Percentiles rank a stretch among this genome's conserved stretches.
These are phyloP conservation scores for Capromys pilorides DNA, from an alignment of 2,797 vertebrate species.

Conservation along the genomic window DNA sequence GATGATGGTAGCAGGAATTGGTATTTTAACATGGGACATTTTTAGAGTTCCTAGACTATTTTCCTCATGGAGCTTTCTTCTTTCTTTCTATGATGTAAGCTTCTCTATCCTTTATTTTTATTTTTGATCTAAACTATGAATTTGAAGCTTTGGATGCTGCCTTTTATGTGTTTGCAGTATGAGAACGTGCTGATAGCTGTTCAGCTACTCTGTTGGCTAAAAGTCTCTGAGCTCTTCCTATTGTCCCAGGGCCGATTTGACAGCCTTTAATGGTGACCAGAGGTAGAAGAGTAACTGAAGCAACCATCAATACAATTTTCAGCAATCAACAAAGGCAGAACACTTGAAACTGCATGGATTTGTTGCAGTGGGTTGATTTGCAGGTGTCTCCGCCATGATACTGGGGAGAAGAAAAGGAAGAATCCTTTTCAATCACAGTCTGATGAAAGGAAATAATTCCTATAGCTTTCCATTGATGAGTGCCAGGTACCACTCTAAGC, in stretches of 20 bases:
- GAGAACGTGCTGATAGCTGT: neutral
- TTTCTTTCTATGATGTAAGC: conserved; percentile 9
- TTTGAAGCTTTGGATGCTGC: conserved; percentile 18
- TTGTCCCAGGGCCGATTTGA: neutral
- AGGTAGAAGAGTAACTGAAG: neutral
- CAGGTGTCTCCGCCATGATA: neutral
- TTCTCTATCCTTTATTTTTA: conserved; percentile 39
- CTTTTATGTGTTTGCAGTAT: neutral
- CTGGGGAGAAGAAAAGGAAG: neutral
- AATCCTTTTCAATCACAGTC: neutral
- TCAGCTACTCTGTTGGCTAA: neutral
- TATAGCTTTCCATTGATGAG: neutral
- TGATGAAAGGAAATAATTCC: neutral
- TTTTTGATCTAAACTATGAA: conserved; percentile 33
- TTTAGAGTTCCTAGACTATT: neutral
- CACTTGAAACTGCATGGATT: neutral
- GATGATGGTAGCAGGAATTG: too few relatives aligned
- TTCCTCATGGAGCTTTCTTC: conserved; percentile 36
- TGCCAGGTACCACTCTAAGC: neutral
- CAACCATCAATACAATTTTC: too few relatives aligned
- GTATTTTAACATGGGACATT: neutral
- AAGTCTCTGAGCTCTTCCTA: neutral
- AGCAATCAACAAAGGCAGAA: neutral
- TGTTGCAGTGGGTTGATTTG: neutral
- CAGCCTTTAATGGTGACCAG: neutral